phyloP scores from a whole-genome alignment of 2,888 invertebrate species.

The Dusona sp. region DNA sequence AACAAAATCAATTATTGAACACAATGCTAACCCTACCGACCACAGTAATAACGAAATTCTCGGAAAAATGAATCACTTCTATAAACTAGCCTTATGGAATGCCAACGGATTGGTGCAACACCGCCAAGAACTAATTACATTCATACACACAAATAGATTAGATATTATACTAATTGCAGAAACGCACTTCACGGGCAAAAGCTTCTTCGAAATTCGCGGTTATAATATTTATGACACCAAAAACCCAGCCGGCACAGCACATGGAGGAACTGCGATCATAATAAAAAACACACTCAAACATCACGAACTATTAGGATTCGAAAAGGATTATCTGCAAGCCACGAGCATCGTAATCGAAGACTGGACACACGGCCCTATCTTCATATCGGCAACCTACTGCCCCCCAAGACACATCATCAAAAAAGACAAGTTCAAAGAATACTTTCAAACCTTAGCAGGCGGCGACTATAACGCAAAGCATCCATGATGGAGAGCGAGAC shows the following conservation, averaged over 20 bases:
- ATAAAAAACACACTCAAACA: slow-evolving; percentile 30
- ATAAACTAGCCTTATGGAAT: slow-evolving; percentile 58
- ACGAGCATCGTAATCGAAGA: slow-evolving; percentile 29
- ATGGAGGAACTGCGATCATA: slow-evolving; percentile 18
- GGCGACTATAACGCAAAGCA: background rate
- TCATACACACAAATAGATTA: slow-evolving; percentile 35
- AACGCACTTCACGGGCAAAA: background rate
- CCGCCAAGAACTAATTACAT: slow-evolving; percentile 30
- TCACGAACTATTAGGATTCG: slow-evolving; percentile 1
- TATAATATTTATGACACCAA: slow-evolving; percentile 29
- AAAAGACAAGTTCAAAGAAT: slow-evolving; percentile 4
- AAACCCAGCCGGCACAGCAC: slow-evolving; percentile 19
- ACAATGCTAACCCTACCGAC: slow-evolving; percentile 26
- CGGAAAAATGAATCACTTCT: slow-evolving; percentile 17
- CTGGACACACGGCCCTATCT: slow-evolving; percentile 21
- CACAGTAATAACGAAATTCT: background rate
- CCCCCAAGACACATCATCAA: slow-evolving; percentile 12
- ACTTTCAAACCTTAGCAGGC: background rate
- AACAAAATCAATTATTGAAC: slow-evolving; percentile 24
- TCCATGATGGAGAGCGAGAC: background rate
- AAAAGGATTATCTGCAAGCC: no score
- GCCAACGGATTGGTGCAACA: slow-evolving; percentile 51
- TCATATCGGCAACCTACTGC: slow-evolving; percentile 11
- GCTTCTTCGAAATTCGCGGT: slow-evolving; percentile 13
- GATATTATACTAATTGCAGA: slow-evolving; percentile 7